A percentile compares a stretch with the other conserved stretches of the same genome.
Conservation (phyloP, 2,797 vertebrate genomes). For the Carcharodon carcharias region DNA sequence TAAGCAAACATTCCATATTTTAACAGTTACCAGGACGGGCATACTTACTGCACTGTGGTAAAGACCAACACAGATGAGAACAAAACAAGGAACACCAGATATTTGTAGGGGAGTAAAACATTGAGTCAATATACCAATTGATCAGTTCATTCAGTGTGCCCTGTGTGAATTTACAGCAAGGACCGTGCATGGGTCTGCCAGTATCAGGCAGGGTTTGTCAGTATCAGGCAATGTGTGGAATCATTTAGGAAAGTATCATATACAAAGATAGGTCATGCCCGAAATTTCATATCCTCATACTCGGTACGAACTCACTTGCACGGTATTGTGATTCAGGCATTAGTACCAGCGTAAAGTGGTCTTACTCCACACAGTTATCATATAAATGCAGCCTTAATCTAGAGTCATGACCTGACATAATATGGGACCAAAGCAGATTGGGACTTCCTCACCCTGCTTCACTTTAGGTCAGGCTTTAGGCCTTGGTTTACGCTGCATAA, state of each 20-base stretch:
- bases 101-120: background rate
- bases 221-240: background rate
- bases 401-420: background rate
- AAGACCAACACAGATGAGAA: background rate
- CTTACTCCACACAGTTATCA: background rate
- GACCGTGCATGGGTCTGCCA: background rate
- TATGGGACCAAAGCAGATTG: background rate
- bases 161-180: background rate
- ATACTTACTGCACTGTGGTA: background rate
- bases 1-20: background rate
- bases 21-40: background rate
- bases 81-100: background rate
- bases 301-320: background rate
- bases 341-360: background rate
- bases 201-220: background rate
- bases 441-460: background rate
- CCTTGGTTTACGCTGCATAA: background rate
- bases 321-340: background rate
- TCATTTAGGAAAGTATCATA: background rate
- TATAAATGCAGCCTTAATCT: background rate
- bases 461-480: background rate
- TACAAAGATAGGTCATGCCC: background rate
- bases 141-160: background rate
- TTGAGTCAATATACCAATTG: background rate
- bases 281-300: background rate